These are phyloP conservation scores for Sula dactylatra DNA, from an alignment of 2,113 vertebrate species.

Conservation along the genomic window DNA sequence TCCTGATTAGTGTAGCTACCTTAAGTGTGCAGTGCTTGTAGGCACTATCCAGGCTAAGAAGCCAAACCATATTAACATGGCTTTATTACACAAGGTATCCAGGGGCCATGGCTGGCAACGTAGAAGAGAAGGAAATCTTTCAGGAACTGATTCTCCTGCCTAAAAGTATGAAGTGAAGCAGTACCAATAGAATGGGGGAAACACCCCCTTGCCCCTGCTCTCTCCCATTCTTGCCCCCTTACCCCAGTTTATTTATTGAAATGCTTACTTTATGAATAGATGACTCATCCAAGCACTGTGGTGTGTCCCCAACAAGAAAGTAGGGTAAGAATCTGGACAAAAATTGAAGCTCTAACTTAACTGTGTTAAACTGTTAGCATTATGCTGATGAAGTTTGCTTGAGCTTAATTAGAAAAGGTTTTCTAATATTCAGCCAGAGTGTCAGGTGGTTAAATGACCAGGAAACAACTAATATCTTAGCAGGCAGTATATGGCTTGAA, in stretches of 20 bases:
- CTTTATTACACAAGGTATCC: background rate
- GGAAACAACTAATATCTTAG: background rate
- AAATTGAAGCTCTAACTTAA: background rate
- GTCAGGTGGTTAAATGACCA: background rate
- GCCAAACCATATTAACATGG: background rate
- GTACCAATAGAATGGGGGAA: background rate
- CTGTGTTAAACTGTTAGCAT: background rate
- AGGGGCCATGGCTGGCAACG: background rate
- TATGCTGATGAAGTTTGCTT: background rate
- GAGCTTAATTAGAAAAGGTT: background rate
- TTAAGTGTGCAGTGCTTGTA: background rate
- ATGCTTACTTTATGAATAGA: background rate
- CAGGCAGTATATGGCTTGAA: background rate
- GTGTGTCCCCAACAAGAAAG: background rate
- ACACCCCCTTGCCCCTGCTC: background rate
- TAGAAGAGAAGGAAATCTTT: background rate
- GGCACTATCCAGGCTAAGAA: background rate
- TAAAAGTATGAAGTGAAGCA: background rate
- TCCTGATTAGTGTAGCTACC: background rate
- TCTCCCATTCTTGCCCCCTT: background rate
- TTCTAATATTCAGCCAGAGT: background rate
- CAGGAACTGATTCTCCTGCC: background rate
- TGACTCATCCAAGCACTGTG: background rate
- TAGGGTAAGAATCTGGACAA: background rate
- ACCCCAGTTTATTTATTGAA: background rate